Conservation (phyloP, 2,888 invertebrate species). For the Lasioglossum oenotherae region DNA sequence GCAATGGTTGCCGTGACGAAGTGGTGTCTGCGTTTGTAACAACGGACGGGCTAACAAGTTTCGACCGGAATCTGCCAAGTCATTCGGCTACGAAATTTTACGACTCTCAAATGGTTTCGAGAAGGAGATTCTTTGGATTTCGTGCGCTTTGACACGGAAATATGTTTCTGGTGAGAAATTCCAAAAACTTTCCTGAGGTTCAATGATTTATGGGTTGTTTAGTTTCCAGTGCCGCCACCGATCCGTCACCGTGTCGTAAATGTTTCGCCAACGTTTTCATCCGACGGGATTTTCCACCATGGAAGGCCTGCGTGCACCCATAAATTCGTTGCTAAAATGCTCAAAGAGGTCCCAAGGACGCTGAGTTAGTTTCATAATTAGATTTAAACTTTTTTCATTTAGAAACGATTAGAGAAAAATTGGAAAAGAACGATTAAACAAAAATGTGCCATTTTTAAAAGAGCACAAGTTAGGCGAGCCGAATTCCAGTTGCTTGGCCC, state of each 20-base stretch:
- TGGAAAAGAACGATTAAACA: no score
- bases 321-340: constrained; percentile 57
- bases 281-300: constrained; percentile 55
- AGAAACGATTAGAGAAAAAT: no score
- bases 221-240: constrained; percentile 64
- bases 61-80: neutral
- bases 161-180: neutral
- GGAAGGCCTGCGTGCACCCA: constrained; percentile 37
- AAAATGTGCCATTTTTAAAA: neutral
- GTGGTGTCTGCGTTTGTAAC: neutral
- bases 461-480: neutral
- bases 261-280: constrained; percentile 22
- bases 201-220: neutral
- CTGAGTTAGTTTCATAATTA: constrained; percentile 42
- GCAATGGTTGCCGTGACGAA: neutral
- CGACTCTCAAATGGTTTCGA: neutral
- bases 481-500: neutral
- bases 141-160: neutral
- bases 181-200: no score
- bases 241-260: constrained; percentile 53
- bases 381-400: neutral
- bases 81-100: constrained; percentile 1
- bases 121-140: neutral
- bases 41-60: neutral
- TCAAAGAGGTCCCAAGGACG: constrained; percentile 47